Evolutionary conservation across 2,888 invertebrate genomes (phyloP).

Genomic region (Microplitis deprimator): DNA sequence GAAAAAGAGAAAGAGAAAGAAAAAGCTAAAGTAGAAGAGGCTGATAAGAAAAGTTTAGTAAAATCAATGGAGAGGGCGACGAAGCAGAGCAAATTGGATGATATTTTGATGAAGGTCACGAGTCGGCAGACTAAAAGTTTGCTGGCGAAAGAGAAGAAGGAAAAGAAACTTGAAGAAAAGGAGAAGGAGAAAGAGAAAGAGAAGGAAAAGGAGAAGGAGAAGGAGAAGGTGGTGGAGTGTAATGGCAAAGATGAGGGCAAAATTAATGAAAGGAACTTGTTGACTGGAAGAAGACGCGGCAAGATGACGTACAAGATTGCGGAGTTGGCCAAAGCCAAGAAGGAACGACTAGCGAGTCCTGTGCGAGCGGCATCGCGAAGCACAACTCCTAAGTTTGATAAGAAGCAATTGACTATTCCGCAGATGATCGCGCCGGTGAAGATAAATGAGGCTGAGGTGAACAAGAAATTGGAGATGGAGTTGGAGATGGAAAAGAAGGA

Average conservation of each 20-base stretch:
- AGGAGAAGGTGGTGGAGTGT: not conserved
- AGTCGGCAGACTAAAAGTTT: conserved; percentile 61
- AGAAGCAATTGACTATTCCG: conserved; percentile 59
- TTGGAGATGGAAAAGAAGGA: conserved; percentile 42
- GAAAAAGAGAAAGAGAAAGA: conserved; percentile 52
- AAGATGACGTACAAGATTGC: not conserved
- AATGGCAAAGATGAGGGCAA: conserved; percentile 43
- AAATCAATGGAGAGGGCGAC: conserved; percentile 49
- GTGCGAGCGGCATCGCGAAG: conserved; percentile 44
- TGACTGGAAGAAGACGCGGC: conserved; percentile 50
- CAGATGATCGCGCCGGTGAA: conserved; percentile 52
- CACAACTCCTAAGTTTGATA: conserved; percentile 12
- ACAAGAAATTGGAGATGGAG: conserved; percentile 27
- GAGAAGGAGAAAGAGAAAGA: not conserved
- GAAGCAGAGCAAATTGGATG: conserved; percentile 67
- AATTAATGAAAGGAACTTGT: conserved; percentile 38
- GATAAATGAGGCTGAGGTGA: conserved; percentile 5
- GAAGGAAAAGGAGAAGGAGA: not conserved
- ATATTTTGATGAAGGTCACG: conserved; percentile 67
- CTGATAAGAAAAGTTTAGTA: conserved; percentile 44
- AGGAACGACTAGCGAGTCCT: not conserved
- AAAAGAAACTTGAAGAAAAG: conserved; percentile 27
- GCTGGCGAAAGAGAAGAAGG: conserved; percentile 43
- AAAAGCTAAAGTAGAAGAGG: conserved; percentile 46
- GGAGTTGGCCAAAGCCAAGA: conserved; percentile 25